Percentiles rank a stretch among this genome's conserved stretches.
These are phyloP conservation scores for Micoletzkya japonica DNA, from an alignment of 2,888 invertebrate genomes.

Conservation along the genomic window DNA sequence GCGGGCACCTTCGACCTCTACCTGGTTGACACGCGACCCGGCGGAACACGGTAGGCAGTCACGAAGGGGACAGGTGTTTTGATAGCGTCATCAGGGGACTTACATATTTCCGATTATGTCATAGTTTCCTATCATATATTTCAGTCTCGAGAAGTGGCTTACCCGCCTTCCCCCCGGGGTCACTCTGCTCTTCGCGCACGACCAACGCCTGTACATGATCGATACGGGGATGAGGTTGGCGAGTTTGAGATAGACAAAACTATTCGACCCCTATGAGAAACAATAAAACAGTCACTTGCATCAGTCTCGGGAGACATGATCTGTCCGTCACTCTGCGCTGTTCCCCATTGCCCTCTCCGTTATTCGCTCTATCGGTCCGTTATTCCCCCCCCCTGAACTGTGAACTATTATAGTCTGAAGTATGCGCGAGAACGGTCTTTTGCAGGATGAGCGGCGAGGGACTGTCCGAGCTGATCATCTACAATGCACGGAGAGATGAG, in stretches of 20 bases:
- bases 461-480: conserved; percentile 8
- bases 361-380: background rate
- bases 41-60: conserved; percentile 1
- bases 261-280: no score
- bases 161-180: conserved; percentile 15
- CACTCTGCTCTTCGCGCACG: conserved; percentile 18
- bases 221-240: conserved; percentile 5
- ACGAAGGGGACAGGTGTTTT: no score
- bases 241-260: no score
- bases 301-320: no score
- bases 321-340: no score
- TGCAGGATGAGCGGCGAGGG: background rate
- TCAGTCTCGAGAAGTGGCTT: conserved; percentile 4
- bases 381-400: no score
- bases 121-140: no score
- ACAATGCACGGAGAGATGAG: conserved; percentile 26
- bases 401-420: no score
- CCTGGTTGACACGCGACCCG: conserved; percentile 20
- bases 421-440: background rate
- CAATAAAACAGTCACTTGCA: no score
- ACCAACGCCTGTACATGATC: conserved; percentile 15
- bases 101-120: no score
- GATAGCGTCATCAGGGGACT: no score
- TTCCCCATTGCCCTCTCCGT: no score
- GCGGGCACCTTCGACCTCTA: conserved; percentile 10